Evolutionary conservation across 2,888 invertebrate species (phyloP), one percentile per base, ranked within the genome.

Genomic region (Cerceris rybyensis): DNA sequence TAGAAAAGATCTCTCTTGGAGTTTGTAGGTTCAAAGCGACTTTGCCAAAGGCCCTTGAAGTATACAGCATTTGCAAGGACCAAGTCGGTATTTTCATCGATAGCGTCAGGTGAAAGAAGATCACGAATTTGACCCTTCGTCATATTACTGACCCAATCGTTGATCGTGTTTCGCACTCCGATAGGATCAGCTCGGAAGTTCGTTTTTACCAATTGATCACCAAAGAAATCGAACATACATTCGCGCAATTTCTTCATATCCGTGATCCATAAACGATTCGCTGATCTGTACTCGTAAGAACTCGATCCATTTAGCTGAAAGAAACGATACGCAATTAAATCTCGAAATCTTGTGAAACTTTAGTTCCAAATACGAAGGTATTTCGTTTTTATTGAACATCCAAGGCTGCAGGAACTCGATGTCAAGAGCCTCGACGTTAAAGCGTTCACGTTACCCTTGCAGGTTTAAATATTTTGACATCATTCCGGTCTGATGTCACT

Each of bases 11-110:
- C 96, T 74, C 94, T 95, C 90, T 94, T 95, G 0, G 97, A 97
- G 65, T 94, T 93, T 17, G 94, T 94, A 0, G 94, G 93, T 42
- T 95, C 94, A 91, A 98, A 98, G 87, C 96, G 95, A 28, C 95
- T 96, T 28, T 95, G 94, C 98, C 98, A 98, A 39, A 96, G 94
- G 1, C 98, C 98, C 89, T 98, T 98, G 93, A 98, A 98, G 90
- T 97, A 98, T 0, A 97, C 97, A 0, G 97, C 98, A 90, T 98
- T 98, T 0, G 96, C 96, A 76, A 98, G 92, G 6, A 97, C 96
- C 78, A 97, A 89, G 88, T 96, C 95, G 0, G 97, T 96, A 0
- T 91, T 88, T 0, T 93, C 88, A 42, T 94, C 93, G 42, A 98
- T 93, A 6, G 94, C 94, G n/a, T 95, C 96, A 0, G 93, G 88